These are phyloP conservation scores for Scleropages formosus DNA, from an alignment of 2,797 vertebrate species.

Conservation along the genomic window DNA sequence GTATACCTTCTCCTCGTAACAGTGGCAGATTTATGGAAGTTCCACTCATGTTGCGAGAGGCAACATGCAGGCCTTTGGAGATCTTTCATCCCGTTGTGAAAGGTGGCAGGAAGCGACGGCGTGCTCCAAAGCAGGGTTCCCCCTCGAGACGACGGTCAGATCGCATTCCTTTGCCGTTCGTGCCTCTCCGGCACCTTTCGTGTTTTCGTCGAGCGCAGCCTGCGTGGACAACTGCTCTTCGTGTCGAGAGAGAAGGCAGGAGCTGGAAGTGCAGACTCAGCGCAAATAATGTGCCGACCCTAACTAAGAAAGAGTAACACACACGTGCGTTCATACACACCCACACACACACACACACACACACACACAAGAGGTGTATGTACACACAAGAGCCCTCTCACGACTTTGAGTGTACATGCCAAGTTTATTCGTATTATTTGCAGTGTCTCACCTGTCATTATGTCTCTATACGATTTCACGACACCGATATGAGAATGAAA, in stretches of 20 bases:
- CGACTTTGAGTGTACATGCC: too few relatives aligned
- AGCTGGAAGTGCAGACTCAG: background rate
- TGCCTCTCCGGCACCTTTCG: background rate
- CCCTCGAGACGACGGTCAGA: background rate
- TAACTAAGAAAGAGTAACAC: background rate
- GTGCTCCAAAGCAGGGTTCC: background rate
- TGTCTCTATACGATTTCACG: too few relatives aligned
- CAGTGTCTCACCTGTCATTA: too few relatives aligned
- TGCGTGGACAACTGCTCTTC: background rate
- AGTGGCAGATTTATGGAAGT: constrained; percentile 70
- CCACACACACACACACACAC: too few relatives aligned
- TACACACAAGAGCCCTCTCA: background rate
- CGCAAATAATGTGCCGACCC: background rate
- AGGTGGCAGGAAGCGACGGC: background rate
- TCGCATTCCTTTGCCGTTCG: background rate
- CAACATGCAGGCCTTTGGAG: constrained; percentile 66
- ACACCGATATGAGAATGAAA: too few relatives aligned
- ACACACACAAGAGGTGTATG: too few relatives aligned
- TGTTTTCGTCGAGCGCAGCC: background rate
- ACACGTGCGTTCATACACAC: background rate
- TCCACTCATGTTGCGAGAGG: constrained; percentile 63
- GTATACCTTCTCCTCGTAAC: constrained; percentile 62
- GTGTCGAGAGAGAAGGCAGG: too few relatives aligned
- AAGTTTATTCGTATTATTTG: too few relatives aligned
- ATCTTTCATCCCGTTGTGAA: constrained; percentile 3